Evolutionary conservation across 2,797 vertebrate species (phyloP).

Genomic region (Chaetodon trifasciatus): DNA sequence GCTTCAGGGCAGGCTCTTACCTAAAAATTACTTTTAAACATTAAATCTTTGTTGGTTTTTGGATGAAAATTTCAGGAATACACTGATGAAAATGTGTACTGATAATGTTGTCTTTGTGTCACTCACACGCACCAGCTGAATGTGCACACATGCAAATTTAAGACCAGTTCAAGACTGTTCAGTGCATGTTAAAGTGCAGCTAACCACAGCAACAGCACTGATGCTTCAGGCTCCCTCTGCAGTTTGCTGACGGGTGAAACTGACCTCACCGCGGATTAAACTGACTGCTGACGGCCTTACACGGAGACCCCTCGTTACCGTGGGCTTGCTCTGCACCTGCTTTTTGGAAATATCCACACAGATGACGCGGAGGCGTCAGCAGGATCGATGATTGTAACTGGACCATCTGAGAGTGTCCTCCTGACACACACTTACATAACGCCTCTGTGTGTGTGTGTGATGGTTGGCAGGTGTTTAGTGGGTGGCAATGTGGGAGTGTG

Average conservation of each 20-base stretch:
- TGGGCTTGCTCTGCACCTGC: constrained; percentile 22
- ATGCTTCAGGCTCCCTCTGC: constrained; percentile 35
- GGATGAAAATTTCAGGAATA: not conserved
- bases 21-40: not conserved
- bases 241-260: constrained; percentile 8
- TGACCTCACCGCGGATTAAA: not conserved
- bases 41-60: not conserved
- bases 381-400: constrained; percentile 44
- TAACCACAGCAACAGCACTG: constrained; percentile 56
- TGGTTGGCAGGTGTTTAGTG: constrained; percentile 49
- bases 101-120: not conserved
- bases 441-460: constrained; percentile 18
- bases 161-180: not conserved
- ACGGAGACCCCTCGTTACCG: not conserved
- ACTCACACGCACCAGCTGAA: not conserved
- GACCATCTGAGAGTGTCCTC: constrained; percentile 44
- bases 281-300: not conserved
- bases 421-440: constrained; percentile 57
- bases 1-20: not conserved
- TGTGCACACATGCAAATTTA: constrained; percentile 8
- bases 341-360: constrained; percentile 42
- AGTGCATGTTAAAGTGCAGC: constrained; percentile 26
- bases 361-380: constrained; percentile 53
- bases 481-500: constrained; percentile 34
- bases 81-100: not conserved